Evolutionary conservation across 2,113 vertebrate genomes (phyloP), one percentile per base, ranked within the genome.

Genomic region (Apaloderma vittatum): DNA sequence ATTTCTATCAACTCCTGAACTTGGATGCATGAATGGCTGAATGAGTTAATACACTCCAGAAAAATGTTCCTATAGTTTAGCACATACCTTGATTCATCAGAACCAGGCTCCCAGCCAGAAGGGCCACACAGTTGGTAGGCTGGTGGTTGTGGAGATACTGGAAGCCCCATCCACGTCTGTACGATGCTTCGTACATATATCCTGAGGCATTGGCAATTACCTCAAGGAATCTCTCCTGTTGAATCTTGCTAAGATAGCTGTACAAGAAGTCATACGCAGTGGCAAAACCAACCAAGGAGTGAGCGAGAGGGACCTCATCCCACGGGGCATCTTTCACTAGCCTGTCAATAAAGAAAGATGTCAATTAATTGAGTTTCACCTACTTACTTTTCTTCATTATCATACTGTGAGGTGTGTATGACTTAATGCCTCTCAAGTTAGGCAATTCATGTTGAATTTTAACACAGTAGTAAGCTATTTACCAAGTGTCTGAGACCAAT

Each of bases 61-160:
- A 85, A 65, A 70, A 34, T 3, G 4, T 77, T 74, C 43, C 74
- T 62, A 59, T 19, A 45, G 52, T 68, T 91, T 71, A 93, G 81
- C 61, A 98, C 98, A 75, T 82, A 99, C 99, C 99, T 99, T 99
- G 99, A 94, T 99, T 99, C 99, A 99, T 99, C 93, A 99, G 98
- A 84, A 99, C 97, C 23, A 99, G 98, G 94, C 99, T 99, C 94
- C 99, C 99, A 22, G 99, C 99, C 82, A 99, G 98, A 86, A 99
- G 98, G 81, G 99, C 99, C 97, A 99, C 99, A 86, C 99, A 99
- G 98, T 99, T 99, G 97, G 99, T 99, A 92, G 99, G 99, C 94
- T 99, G 99, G 96, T 99, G 99, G 91, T 99, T 99, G 97, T 99
- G 99, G 52, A 99, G 98, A 96, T 99, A 99, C 90, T 99, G 99